Evolutionary conservation across 2,797 vertebrate species (phyloP).

Genomic region (Characodon lateralis): DNA sequence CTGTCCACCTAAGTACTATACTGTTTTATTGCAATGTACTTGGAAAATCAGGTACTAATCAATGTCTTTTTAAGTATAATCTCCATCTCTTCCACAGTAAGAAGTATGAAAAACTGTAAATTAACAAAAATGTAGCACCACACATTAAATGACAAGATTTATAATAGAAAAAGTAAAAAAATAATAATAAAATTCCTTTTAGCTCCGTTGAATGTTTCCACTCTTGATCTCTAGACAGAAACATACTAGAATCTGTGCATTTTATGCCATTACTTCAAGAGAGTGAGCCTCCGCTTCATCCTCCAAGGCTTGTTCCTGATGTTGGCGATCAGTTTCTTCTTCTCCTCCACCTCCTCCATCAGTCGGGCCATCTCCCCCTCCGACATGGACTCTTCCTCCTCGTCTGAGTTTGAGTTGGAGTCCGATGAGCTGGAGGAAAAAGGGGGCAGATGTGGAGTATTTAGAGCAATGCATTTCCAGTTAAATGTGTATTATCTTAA

Average conservation of each 20-base stretch:
- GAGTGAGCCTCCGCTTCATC: slow-evolving; percentile 88
- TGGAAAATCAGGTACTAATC: neutral
- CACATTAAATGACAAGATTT: neutral
- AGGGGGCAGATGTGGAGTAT: slow-evolving; percentile 46
- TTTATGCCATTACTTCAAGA: slow-evolving; percentile 83
- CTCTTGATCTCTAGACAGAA: neutral
- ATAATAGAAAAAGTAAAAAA: neutral
- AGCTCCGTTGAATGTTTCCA: neutral
- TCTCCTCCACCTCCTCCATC: slow-evolving; percentile 96
- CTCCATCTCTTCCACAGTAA: no score
- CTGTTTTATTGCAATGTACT: neutral
- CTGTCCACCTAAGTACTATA: no score
- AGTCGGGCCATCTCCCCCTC: slow-evolving; percentile 88
- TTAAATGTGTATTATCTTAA: neutral
- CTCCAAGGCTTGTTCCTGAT: slow-evolving; percentile 96
- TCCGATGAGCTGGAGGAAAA: slow-evolving; percentile 63
- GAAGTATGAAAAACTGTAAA: no score
- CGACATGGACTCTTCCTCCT: slow-evolving; percentile 88
- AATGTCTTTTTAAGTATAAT: no score
- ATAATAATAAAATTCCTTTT: no score
- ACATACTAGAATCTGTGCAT: neutral
- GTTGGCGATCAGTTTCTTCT: slow-evolving; percentile 92
- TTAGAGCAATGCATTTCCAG: neutral
- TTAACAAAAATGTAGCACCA: no score
- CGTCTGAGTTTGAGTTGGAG: slow-evolving; percentile 64